phyloP scores from a whole-genome alignment of 2,888 invertebrate genomes.

The Anarsia innoxiella region DNA sequence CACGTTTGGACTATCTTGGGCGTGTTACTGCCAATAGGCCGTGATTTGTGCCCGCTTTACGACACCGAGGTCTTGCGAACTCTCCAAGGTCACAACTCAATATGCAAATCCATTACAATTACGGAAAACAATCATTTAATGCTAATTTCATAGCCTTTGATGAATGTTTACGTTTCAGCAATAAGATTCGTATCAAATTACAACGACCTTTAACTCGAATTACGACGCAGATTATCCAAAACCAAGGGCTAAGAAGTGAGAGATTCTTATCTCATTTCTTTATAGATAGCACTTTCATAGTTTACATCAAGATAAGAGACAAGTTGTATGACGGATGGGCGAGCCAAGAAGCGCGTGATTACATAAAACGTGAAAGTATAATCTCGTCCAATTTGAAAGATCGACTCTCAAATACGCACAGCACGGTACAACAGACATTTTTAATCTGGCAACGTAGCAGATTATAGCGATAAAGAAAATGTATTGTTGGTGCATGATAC shows the following conservation, averaged over 20 bases:
- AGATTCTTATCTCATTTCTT: conserved; percentile 36
- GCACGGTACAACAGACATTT: conserved; percentile 25
- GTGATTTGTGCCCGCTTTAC: conserved; percentile 2
- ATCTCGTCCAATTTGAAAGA: conserved; percentile 52
- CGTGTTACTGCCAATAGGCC: conserved; percentile 15
- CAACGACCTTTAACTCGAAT: neutral
- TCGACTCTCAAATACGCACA: conserved; percentile 37
- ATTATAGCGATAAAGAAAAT: conserved; percentile 22
- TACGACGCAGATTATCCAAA: neutral
- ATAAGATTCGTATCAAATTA: neutral
- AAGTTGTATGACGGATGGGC: conserved; percentile 54
- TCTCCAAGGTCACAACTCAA: conserved; percentile 25
- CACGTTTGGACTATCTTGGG: conserved; percentile 22
- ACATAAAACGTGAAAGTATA: conserved; percentile 63
- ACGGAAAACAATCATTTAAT: conserved; percentile 10
- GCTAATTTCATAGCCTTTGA: conserved; percentile 6
- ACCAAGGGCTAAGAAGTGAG: too few species aligned
- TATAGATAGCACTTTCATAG: conserved; percentile 51
- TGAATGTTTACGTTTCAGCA: conserved; percentile 1
- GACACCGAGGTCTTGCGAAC: conserved; percentile 25
- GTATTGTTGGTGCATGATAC: conserved; percentile 23
- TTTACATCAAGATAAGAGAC: conserved; percentile 53
- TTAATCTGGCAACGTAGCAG: conserved; percentile 28
- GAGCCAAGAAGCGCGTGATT: conserved; percentile 52
- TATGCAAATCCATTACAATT: conserved; percentile 23